Conservation (phyloP, 2,888 invertebrate genomes). For the Zaprionus obscuricornis region DNA sequence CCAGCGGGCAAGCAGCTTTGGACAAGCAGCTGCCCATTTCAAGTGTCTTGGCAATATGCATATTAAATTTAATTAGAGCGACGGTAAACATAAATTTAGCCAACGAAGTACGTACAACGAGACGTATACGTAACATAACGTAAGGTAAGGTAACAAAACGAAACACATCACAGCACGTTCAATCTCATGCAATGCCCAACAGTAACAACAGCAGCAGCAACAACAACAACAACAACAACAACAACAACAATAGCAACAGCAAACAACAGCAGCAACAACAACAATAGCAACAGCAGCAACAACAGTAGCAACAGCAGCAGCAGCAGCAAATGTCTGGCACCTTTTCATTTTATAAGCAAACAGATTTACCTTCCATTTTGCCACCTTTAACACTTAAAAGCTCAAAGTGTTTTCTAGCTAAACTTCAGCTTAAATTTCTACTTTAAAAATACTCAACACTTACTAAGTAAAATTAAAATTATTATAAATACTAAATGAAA, state of each 20-base stretch:
- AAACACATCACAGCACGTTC: too few relatives aligned
- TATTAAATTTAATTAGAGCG: conserved; percentile 78
- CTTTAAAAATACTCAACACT: too few relatives aligned
- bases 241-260: conserved; percentile 2
- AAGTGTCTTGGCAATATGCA: conserved; percentile 70
- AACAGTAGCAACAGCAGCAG: conserved; percentile 7
- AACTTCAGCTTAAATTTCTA: too few relatives aligned
- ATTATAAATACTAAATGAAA: too few relatives aligned
- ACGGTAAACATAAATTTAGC: conserved; percentile 71
- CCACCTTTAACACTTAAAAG: too few relatives aligned
- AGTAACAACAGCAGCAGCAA: conserved; percentile 9
- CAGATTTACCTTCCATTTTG: too few relatives aligned
- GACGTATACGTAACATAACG: conserved; percentile 21
- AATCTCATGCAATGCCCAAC: conserved; percentile 23
- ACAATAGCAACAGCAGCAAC: conserved; percentile 6
- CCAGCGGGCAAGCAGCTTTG: conserved; percentile 23
- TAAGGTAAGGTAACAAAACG: too few relatives aligned
- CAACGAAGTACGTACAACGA: conserved; percentile 48
- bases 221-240: conserved; percentile 5
- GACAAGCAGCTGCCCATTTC: conserved; percentile 59
- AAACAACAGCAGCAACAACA: not conserved
- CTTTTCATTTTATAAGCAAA: conserved; percentile 27
- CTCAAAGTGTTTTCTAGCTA: too few relatives aligned
- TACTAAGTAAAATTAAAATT: too few relatives aligned
- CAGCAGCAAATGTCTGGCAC: conserved; percentile 27